These are phyloP conservation scores for Holothuria glaberrima DNA, from an alignment of 35 echinoderm and acorn worm genomes.

Conservation along the genomic window DNA sequence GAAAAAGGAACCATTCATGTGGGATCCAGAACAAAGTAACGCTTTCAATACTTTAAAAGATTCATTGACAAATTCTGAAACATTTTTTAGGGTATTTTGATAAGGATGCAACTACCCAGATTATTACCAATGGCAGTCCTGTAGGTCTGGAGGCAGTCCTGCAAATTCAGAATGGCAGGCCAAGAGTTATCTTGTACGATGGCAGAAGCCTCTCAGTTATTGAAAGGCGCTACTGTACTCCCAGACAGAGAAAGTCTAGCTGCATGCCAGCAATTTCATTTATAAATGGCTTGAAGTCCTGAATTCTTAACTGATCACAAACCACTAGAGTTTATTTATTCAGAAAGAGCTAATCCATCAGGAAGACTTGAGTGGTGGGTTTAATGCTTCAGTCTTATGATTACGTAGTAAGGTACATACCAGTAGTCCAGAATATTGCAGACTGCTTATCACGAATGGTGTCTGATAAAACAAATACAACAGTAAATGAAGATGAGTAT, in stretches of 20 bases:
- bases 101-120: constrained; percentile 8
- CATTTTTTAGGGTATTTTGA: constrained; percentile 1
- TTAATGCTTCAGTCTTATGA: constrained; percentile 52
- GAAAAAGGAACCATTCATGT: constrained; percentile 23
- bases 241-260: constrained; percentile 32
- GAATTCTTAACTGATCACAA: constrained; percentile 52
- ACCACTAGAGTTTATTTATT: constrained; percentile 56
- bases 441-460: constrained; percentile 35
- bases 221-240: constrained; percentile 60
- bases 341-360: constrained; percentile 25
- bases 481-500: not conserved
- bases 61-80: too few species aligned
- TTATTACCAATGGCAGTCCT: constrained; percentile 55
- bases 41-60: too few species aligned
- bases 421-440: constrained; percentile 31
- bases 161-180: constrained; percentile 5
- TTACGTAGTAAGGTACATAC: constrained; percentile 8
- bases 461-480: not conserved
- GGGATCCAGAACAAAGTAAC: not conserved
- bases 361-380: constrained; percentile 48
- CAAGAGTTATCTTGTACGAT: constrained; percentile 48
- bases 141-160: constrained; percentile 60
- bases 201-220: constrained; percentile 51
- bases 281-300: constrained; percentile 40
- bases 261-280: constrained; percentile 21